Percentiles rank a stretch among this genome's conserved stretches.
Evolutionary conservation across 92 coral and sea anemone species (phyloP).

Genomic region (Zoanthus solanderi): DNA sequence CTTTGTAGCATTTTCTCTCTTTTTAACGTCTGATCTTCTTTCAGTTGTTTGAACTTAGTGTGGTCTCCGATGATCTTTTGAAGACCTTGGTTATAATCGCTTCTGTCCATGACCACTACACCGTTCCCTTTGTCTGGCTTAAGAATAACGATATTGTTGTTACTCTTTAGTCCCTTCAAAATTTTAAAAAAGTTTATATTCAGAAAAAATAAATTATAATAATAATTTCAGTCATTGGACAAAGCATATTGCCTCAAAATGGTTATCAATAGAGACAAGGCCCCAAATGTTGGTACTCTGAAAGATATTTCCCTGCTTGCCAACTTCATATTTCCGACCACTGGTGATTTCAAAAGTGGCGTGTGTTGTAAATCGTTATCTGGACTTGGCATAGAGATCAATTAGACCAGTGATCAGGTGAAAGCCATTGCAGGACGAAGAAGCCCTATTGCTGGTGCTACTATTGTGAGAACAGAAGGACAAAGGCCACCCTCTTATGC

Average conservation of each 20-base stretch:
- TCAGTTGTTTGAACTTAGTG: too few relatives aligned
- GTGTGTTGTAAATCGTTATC: slow-evolving; percentile 2
- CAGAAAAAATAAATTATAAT: too few relatives aligned
- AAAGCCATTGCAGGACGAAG: slow-evolving; percentile 4
- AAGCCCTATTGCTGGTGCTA: background rate
- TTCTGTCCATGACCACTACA: too few relatives aligned
- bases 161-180: too few relatives aligned
- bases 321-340: background rate
- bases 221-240: background rate
- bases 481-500: background rate
- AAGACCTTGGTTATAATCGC: too few relatives aligned
- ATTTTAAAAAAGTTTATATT: too few relatives aligned
- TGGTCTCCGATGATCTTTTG: too few relatives aligned
- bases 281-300: background rate
- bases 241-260: background rate
- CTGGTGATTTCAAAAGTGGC: background rate
- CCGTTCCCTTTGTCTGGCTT: too few relatives aligned
- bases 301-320: background rate
- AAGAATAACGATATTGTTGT: too few relatives aligned
- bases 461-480: background rate
- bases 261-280: background rate
- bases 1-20: too few relatives aligned
- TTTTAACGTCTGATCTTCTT: too few relatives aligned
- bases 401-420: background rate
- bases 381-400: slow-evolving; percentile 9